Evolutionary conservation across 2,797 vertebrate species (phyloP).

Genomic region (Poecilia velifera): DNA sequence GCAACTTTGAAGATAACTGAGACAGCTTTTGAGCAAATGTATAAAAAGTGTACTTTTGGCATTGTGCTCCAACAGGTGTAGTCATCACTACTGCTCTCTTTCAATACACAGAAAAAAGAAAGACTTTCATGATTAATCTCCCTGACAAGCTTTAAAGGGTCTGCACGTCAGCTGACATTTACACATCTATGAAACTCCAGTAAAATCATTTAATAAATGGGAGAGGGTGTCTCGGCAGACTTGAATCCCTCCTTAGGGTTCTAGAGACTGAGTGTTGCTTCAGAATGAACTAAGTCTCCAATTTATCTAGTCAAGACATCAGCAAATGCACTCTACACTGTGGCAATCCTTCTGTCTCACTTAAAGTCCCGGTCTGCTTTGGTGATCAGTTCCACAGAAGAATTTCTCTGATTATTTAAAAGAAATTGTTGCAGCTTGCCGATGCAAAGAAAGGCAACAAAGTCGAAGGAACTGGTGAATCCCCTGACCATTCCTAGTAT

Average conservation of each 20-base stretch:
- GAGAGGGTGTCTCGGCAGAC: slow-evolving; percentile 52
- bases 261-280: slow-evolving; percentile 65
- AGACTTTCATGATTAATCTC: slow-evolving; percentile 72
- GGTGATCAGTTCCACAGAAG: slow-evolving; percentile 22
- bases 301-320: slow-evolving; percentile 67
- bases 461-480: neutral
- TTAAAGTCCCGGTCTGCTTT: slow-evolving; percentile 46
- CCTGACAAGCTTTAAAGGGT: slow-evolving; percentile 70
- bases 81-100: neutral
- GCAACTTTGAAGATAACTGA: neutral
- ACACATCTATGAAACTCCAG: slow-evolving; percentile 69
- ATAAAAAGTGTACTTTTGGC: slow-evolving; percentile 5
- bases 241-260: slow-evolving; percentile 61
- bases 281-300: slow-evolving; percentile 59
- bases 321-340: slow-evolving; percentile 53
- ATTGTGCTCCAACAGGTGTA: slow-evolving; percentile 10
- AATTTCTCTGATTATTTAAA: slow-evolving; percentile 22
- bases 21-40: neutral
- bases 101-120: slow-evolving; percentile 7
- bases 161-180: slow-evolving; percentile 72
- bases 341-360: slow-evolving; percentile 54
- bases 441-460: slow-evolving; percentile 2
- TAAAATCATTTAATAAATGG: slow-evolving; percentile 72
- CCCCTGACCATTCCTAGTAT: neutral
- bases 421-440: slow-evolving; percentile 5